phyloP scores from a whole-genome alignment of 2,888 invertebrate genomes.

The Lasioglossum oenotherae region DNA sequence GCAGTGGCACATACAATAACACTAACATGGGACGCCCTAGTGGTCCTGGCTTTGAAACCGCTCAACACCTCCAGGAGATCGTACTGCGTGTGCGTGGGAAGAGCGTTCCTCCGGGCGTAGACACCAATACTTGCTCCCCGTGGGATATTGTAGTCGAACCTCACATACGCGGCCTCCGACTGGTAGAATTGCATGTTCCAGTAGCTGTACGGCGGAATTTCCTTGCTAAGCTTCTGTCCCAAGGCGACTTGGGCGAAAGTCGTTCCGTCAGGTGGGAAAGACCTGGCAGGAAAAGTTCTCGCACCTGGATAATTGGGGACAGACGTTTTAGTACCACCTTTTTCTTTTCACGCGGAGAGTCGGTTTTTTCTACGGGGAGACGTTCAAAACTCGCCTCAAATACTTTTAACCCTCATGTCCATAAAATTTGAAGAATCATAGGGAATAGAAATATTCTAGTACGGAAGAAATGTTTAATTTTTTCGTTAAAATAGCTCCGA shows the following conservation, averaged over 20 bases:
- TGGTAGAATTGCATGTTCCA: constrained; percentile 99
- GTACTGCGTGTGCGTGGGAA: constrained; percentile 98
- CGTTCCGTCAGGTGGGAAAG: constrained; percentile 96
- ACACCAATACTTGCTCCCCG: constrained; percentile 97
- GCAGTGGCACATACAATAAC: constrained; percentile 78
- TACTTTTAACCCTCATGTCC: not conserved
- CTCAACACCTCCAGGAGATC: constrained; percentile 97
- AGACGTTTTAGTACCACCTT: constrained; percentile 7
- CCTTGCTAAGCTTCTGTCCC: constrained; percentile 94
- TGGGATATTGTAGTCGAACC: constrained; percentile 97
- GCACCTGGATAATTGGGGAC: constrained; percentile 87
- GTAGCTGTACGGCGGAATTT: constrained; percentile 97
- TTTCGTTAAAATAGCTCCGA: too few relatives aligned
- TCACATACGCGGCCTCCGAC: constrained; percentile 96
- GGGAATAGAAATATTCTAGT: too few relatives aligned
- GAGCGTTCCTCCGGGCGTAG: constrained; percentile 96
- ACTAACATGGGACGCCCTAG: constrained; percentile 95
- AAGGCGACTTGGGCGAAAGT: constrained; percentile 95
- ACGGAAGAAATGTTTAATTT: too few relatives aligned
- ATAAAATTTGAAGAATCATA: too few relatives aligned
- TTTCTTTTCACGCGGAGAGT: not conserved
- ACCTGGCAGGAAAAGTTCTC: constrained; percentile 94
- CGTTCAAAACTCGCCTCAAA: not conserved
- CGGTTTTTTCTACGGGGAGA: constrained; percentile 39
- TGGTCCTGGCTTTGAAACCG: constrained; percentile 94